Evolutionary conservation across 1,140 invertebrate species (phyloP).

Genomic region (Chrysomallon squamiferum): DNA sequence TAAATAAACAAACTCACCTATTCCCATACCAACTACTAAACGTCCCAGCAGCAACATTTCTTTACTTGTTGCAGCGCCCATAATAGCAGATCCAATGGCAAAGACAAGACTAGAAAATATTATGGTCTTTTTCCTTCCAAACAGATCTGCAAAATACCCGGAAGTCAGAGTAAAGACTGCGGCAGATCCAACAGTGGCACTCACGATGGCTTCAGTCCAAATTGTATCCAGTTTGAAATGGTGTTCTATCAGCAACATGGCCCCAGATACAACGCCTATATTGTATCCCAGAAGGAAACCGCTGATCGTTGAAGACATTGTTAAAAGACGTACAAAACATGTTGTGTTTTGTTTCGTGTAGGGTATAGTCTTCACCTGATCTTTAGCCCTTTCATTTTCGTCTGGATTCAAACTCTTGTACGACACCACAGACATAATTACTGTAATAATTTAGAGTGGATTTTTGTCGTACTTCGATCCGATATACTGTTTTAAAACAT

Average conservation of each 20-base stretch:
- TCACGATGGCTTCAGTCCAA: conserved; percentile 32
- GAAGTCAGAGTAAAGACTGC: conserved; percentile 23
- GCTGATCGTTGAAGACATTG: conserved; percentile 61
- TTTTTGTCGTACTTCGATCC: no score
- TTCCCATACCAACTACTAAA: conserved; percentile 34
- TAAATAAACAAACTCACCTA: conserved; percentile 31
- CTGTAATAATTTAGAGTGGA: no score
- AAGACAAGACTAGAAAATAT: conserved; percentile 29
- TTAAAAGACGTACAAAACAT: conserved; percentile 33
- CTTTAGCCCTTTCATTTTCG: no score
- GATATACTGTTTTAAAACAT: no score
- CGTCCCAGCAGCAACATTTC: conserved; percentile 33
- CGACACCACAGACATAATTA: no score
- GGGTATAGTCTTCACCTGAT: no score
- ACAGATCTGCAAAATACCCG: conserved; percentile 22
- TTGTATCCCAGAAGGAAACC: conserved; percentile 73
- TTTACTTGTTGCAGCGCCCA: conserved; percentile 21
- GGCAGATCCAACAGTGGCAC: conserved; percentile 26
- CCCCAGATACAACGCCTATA: conserved; percentile 71
- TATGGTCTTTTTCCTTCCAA: conserved; percentile 28
- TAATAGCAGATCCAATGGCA: conserved; percentile 28
- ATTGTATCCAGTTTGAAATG: conserved; percentile 29
- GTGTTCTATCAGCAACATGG: conserved; percentile 66
- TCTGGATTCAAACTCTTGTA: no score
- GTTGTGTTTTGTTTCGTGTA: not conserved